phyloP scores from a whole-genome alignment of 2,888 invertebrate genomes.

The Drosophila algonquin region DNA sequence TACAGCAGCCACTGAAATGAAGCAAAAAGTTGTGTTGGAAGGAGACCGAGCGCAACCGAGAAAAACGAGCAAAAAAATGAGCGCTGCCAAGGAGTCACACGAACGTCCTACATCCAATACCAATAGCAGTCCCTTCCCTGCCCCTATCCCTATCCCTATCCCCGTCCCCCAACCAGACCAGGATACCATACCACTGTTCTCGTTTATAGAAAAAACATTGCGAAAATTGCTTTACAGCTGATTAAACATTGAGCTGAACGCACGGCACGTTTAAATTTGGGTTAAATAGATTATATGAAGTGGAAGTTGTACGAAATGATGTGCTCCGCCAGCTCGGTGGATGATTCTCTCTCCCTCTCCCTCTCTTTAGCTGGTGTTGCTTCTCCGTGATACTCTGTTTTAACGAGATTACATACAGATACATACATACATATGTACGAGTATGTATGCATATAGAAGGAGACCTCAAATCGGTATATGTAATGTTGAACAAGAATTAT shows the following conservation, averaged over 20 bases:
- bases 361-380: constrained; percentile 17
- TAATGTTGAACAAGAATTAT: neutral
- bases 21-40: constrained; percentile 72
- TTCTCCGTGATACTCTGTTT: constrained; percentile 1
- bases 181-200: constrained; percentile 27
- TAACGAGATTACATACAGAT: neutral
- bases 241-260: constrained; percentile 78
- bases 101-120: constrained; percentile 43
- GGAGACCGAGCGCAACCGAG: constrained; percentile 52
- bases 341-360: constrained; percentile 6
- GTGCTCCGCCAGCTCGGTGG: constrained; percentile 54
- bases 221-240: constrained; percentile 81
- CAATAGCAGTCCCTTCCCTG: constrained; percentile 29
- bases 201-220: constrained; percentile 78
- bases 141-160: constrained; percentile 9
- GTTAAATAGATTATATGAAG: constrained; percentile 81
- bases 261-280: constrained; percentile 80
- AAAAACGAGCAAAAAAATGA: constrained; percentile 42
- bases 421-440: neutral
- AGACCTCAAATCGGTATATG: neutral
- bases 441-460: neutral
- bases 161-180: constrained; percentile 34
- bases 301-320: constrained; percentile 79
- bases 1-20: constrained; percentile 82
- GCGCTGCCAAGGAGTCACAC: constrained; percentile 60